These are phyloP conservation scores for Leptopilina myrica DNA, from an alignment of 2,888 invertebrate species.

Conservation along the genomic window DNA sequence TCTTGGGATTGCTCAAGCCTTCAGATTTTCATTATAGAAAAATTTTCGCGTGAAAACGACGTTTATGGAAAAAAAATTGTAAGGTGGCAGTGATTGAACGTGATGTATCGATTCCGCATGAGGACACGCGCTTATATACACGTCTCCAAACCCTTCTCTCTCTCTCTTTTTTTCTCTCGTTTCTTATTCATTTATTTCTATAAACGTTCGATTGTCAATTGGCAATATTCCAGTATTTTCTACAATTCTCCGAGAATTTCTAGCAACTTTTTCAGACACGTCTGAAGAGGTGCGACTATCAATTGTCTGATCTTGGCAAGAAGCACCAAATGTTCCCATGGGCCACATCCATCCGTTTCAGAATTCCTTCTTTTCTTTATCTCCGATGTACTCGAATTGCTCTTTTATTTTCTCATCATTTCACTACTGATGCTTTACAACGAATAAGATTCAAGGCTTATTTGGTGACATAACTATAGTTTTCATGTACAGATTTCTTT, in stretches of 20 bases:
- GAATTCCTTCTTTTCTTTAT: conserved; percentile 1
- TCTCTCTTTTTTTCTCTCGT: neutral
- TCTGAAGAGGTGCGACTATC: conserved; percentile 42
- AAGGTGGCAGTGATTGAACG: conserved; percentile 44
- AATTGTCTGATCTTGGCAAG: conserved; percentile 44
- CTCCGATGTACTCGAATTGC: neutral
- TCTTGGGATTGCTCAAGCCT: neutral
- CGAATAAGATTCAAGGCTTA: no score
- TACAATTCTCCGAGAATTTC: conserved; percentile 13
- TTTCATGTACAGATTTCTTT: no score
- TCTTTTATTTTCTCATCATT: no score
- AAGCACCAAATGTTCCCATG: conserved; percentile 37
- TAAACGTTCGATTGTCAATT: conserved; percentile 43
- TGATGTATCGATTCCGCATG: conserved; percentile 42
- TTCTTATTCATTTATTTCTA: neutral
- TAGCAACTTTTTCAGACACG: conserved; percentile 30
- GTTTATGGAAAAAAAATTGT: conserved; percentile 6
- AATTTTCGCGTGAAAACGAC: conserved; percentile 43
- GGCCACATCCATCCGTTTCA: conserved; percentile 37
- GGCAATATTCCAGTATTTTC: conserved; percentile 33
- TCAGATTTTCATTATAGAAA: conserved; percentile 24
- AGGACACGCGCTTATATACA: conserved; percentile 34
- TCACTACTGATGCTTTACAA: no score
- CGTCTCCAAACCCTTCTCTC: neutral
- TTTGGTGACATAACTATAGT: no score